Conservation (phyloP, 2,888 invertebrate species). For the Carabus problematicus region DNA sequence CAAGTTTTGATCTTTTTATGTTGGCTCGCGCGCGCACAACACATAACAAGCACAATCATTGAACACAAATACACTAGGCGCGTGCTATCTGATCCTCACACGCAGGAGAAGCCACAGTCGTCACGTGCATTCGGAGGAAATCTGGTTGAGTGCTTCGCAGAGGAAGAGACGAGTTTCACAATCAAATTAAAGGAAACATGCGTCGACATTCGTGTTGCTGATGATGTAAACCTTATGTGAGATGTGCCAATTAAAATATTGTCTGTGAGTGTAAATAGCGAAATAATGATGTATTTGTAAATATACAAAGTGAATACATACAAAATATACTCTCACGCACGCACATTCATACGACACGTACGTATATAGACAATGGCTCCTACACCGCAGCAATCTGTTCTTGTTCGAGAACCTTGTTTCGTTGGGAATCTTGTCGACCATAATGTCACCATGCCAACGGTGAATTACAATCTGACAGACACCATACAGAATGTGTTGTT, state of each 20-base stretch:
- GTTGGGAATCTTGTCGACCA: background rate
- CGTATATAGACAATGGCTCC: slow-evolving; percentile 12
- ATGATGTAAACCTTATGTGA: background rate
- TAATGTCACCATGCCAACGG: too few species aligned
- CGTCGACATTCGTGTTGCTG: background rate
- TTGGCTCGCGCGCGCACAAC: too few species aligned
- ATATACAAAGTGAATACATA: background rate
- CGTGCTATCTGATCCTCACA: too few species aligned
- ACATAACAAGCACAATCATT: too few species aligned
- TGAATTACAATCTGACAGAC: background rate
- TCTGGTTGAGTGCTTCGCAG: background rate
- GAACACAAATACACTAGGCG: too few species aligned
- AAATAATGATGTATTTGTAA: slow-evolving; percentile 12
- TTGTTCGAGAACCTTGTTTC: background rate
- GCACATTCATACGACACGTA: background rate
- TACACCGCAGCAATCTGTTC: background rate
- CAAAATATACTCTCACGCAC: too few species aligned
- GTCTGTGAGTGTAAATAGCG: slow-evolving; percentile 2
- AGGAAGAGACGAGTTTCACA: background rate
- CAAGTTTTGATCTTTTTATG: too few species aligned
- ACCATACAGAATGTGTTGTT: background rate
- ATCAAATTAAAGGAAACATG: slow-evolving; percentile 11
- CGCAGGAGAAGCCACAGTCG: too few species aligned
- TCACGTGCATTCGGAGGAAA: background rate
- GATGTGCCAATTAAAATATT: slow-evolving; percentile 17